Percentiles rank a stretch among this genome's conserved stretches.
Conservation (phyloP, 1,140 invertebrate genomes). For the Colletes gigas region DNA sequence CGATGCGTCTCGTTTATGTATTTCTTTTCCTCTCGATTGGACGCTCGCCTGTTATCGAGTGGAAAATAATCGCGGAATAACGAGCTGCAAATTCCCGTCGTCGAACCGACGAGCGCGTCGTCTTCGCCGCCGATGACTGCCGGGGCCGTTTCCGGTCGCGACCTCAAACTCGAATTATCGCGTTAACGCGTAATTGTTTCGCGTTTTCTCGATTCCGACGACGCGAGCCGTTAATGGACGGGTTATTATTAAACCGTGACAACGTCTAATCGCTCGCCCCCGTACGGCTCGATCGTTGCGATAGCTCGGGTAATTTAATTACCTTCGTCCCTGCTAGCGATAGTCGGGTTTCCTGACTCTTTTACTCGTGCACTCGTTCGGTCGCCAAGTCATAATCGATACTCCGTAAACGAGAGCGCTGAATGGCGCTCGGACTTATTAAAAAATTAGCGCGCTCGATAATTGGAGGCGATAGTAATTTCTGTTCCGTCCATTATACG, state of each 20-base stretch:
- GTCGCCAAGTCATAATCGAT: constrained; percentile 1
- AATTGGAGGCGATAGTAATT: constrained; percentile 17
- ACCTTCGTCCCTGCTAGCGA: neutral
- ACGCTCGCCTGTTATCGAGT: constrained; percentile 2
- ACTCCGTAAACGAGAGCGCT: neutral
- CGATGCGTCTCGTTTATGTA: constrained; percentile 13
- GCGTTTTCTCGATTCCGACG: constrained; percentile 22
- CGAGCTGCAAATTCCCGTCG: neutral
- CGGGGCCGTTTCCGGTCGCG: too few species aligned
- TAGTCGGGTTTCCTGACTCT: neutral
- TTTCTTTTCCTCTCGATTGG: constrained; percentile 9
- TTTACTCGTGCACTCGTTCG: neutral
- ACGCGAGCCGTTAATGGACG: constrained; percentile 25
- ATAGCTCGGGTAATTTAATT: constrained; percentile 23
- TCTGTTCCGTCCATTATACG: neutral
- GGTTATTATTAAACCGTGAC: constrained; percentile 22
- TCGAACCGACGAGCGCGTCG: constrained; percentile 2
- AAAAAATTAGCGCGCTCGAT: neutral
- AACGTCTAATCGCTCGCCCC: constrained; percentile 11
- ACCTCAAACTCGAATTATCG: constrained; percentile 18
- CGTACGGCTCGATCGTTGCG: neutral
- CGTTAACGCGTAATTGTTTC: constrained; percentile 42
- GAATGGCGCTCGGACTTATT: neutral
- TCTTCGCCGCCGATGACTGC: neutral
- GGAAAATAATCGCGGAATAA: constrained; percentile 29